Evolutionary conservation across 1,140 invertebrate species (phyloP).

Genomic region (Hormaphis cornu): DNA sequence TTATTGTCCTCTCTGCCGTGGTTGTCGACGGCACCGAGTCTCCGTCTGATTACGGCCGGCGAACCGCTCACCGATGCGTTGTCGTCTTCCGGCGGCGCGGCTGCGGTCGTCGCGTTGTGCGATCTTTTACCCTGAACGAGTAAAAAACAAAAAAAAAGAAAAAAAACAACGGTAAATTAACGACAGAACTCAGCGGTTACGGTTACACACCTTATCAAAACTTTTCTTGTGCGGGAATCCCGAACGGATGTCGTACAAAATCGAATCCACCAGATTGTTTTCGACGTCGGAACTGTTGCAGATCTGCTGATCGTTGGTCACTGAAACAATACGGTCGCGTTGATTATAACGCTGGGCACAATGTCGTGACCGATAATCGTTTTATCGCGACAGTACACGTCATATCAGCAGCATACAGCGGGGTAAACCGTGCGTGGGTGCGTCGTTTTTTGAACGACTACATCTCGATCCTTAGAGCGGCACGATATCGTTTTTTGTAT

Average conservation of each 20-base stretch:
- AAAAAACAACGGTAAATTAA: background rate
- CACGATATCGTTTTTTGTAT: too few species aligned
- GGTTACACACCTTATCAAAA: constrained; percentile 39
- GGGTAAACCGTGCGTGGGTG: too few species aligned
- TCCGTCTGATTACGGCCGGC: constrained; percentile 54
- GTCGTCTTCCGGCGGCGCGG: constrained; percentile 52
- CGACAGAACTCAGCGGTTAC: too few species aligned
- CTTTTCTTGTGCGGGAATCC: constrained; percentile 49
- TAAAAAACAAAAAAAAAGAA: background rate
- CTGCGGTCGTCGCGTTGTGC: constrained; percentile 43
- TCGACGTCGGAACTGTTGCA: constrained; percentile 72
- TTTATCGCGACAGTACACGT: too few species aligned
- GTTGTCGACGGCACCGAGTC: constrained; percentile 53
- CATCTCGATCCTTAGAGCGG: too few species aligned
- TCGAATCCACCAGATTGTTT: constrained; percentile 59
- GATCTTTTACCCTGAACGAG: constrained; percentile 43
- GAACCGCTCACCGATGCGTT: constrained; percentile 53
- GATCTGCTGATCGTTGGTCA: constrained; percentile 37
- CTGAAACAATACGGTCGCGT: background rate
- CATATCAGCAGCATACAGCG: too few species aligned
- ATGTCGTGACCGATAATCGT: too few species aligned
- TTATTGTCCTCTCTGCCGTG: constrained; percentile 52
- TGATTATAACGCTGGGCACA: too few species aligned
- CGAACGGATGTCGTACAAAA: constrained; percentile 59
- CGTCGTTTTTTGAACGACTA: too few species aligned